Evolutionary conservation across 1,140 invertebrate species (phyloP).

Genomic region (Leptinotarsa texana): DNA sequence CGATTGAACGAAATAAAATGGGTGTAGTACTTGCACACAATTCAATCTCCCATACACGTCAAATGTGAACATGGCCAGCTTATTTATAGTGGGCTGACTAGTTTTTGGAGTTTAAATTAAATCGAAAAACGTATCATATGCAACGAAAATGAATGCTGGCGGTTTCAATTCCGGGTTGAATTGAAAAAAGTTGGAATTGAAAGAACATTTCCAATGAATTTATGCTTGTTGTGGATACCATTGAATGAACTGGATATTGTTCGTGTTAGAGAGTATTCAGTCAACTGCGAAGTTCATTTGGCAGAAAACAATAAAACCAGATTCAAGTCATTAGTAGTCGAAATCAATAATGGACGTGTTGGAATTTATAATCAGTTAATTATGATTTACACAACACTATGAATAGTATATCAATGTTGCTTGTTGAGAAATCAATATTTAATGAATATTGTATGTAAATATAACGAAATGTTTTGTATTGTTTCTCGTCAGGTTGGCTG

Average conservation of each 20-base stretch:
- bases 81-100: constrained; percentile 1
- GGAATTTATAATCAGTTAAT: too few species aligned
- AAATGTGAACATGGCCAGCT: not conserved
- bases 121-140: constrained; percentile 3
- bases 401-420: too few species aligned
- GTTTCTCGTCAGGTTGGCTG: too few species aligned
- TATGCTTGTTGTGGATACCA: not conserved
- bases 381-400: too few species aligned
- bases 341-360: too few species aligned
- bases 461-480: too few species aligned
- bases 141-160: not conserved
- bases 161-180: not conserved
- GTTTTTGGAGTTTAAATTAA: not conserved
- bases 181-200: not conserved
- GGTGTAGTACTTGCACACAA: not conserved
- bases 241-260: not conserved
- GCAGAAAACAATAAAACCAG: not conserved
- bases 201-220: not conserved
- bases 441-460: too few species aligned
- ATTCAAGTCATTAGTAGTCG: too few species aligned
- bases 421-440: too few species aligned
- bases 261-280: not conserved
- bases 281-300: not conserved
- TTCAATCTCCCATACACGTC: not conserved
- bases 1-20: not conserved